Evolutionary conservation across 2,113 vertebrate genomes (phyloP).

Genomic region (Gallinago undulata): DNA sequence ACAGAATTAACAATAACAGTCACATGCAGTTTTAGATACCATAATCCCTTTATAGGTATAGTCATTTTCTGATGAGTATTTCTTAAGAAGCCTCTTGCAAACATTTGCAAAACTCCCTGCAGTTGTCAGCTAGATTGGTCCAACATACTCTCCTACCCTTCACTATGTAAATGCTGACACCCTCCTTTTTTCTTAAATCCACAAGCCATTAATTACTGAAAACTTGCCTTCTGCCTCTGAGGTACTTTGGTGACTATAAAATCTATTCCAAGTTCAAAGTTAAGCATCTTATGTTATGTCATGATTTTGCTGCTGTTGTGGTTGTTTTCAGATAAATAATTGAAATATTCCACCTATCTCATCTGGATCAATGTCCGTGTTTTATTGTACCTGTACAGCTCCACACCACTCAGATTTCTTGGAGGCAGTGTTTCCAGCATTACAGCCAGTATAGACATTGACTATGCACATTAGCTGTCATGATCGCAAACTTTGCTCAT

Average conservation of each 20-base stretch:
- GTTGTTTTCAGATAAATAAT: slow-evolving; percentile 31
- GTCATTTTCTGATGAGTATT: slow-evolving; percentile 3
- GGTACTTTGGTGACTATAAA: neutral
- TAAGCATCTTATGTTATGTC: neutral
- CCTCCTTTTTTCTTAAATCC: neutral
- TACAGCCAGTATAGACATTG: neutral
- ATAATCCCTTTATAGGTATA: slow-evolving; percentile 44
- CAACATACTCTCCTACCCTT: neutral
- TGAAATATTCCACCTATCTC: slow-evolving; percentile 1
- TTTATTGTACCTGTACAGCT: neutral
- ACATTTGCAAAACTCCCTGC: slow-evolving; percentile 22
- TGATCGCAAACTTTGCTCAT: neutral
- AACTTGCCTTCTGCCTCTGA: slow-evolving; percentile 18
- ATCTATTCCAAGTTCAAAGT: slow-evolving; percentile 16
- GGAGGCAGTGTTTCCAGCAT: neutral
- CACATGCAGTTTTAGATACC: slow-evolving; percentile 23
- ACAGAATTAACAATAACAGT: neutral
- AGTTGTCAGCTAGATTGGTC: slow-evolving; percentile 36
- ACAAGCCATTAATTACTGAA: slow-evolving; percentile 16
- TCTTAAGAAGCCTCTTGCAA: slow-evolving; percentile 55
- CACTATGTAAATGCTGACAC: slow-evolving; percentile 6
- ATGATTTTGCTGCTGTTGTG: neutral
- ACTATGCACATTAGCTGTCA: neutral
- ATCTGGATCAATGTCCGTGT: neutral
- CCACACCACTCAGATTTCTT: neutral